Conservation (phyloP, 37 sponge, comb jelly and placozoan species). For the Aplysina aerophoba region DNA sequence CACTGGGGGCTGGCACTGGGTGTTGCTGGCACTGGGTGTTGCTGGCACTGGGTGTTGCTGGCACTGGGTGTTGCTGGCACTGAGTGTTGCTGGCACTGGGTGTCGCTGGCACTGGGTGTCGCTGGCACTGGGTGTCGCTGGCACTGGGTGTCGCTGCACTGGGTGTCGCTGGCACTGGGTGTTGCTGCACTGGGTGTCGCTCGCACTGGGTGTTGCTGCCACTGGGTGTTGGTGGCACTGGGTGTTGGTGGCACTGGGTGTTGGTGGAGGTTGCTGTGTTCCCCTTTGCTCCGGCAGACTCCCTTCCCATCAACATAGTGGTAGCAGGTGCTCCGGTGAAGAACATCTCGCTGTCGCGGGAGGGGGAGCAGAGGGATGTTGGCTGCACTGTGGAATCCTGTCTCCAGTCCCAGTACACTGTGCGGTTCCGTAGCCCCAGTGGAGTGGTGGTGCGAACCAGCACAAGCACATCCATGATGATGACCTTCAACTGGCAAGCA, state of each 20-base stretch:
- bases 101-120: too few relatives aligned
- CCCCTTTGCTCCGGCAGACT: not conserved
- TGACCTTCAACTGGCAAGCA: not conserved
- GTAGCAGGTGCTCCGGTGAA: constrained; percentile 1
- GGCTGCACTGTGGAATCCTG: constrained; percentile 19
- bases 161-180: too few relatives aligned
- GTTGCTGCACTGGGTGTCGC: too few relatives aligned
- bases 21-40: too few relatives aligned
- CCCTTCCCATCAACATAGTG: not conserved
- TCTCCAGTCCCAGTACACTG: not conserved
- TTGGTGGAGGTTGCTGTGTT: not conserved
- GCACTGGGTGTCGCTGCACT: too few relatives aligned
- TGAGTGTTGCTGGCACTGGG: too few relatives aligned
- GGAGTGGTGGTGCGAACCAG: not conserved
- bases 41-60: too few relatives aligned
- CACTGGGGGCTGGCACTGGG: too few relatives aligned
- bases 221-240: constrained; percentile 18
- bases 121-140: too few relatives aligned
- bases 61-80: too few relatives aligned
- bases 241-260: constrained; percentile 13
- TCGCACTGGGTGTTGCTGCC: not conserved
- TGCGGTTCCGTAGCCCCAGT: not conserved
- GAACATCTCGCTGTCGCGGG: not conserved
- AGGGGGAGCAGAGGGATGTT: not conserved
- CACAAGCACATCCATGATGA: not conserved